A percentile compares a stretch with the other conserved stretches of the same genome.
Conservation (phyloP, 2,113 vertebrate species). For the Gadus chalcogrammus region DNA sequence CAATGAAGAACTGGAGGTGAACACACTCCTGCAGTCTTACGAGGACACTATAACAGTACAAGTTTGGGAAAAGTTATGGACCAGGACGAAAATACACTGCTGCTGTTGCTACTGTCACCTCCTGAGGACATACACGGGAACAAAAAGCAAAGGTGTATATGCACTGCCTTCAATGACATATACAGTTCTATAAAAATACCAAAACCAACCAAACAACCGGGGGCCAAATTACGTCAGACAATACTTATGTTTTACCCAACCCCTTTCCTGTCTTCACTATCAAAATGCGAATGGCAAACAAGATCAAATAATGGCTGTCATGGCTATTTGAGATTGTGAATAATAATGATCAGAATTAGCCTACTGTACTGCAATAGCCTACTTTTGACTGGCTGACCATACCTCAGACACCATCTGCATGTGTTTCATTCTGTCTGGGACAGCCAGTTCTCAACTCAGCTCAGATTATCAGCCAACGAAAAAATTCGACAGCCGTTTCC, state of each 20-base stretch:
- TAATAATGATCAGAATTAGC: not conserved
- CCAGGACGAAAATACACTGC: constrained; percentile 17
- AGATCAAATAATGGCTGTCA: constrained; percentile 1
- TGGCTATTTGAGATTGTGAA: no score
- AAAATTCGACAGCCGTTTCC: constrained; percentile 41
- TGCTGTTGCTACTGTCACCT: no score
- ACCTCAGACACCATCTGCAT: not conserved
- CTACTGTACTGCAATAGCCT: not conserved
- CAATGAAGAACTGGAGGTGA: constrained; percentile 27
- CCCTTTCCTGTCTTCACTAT: no score
- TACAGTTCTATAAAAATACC: no score
- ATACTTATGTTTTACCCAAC: no score
- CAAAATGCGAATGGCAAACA: not conserved
- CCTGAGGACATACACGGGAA: no score
- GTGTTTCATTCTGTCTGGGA: constrained; percentile 32
- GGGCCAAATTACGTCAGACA: no score
- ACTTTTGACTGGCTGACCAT: not conserved
- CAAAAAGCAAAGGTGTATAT: no score
- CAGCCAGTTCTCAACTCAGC: constrained; percentile 34
- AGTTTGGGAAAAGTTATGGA: constrained; percentile 6
- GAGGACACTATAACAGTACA: no score
- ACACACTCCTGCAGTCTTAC: not conserved
- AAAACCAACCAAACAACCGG: no score
- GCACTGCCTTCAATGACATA: no score
- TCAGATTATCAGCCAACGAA: constrained; percentile 17